Conservation (phyloP, 2,797 vertebrate species). For the Tolypeutes matacus region DNA sequence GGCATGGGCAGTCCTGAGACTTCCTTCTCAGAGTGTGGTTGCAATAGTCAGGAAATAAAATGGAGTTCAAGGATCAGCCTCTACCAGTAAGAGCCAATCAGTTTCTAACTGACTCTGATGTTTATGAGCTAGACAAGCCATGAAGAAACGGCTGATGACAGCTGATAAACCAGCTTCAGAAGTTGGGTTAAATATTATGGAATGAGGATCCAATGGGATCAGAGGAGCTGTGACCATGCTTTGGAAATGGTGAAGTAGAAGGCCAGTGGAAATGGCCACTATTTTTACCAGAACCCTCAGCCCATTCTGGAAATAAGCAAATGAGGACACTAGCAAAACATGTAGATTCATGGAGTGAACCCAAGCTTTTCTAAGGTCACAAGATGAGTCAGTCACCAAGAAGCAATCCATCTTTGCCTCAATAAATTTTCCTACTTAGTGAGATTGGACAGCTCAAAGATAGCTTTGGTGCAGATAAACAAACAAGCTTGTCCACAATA, state of each 20-base stretch:
- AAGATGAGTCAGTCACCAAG: conserved; percentile 26
- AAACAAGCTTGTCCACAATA: conserved; percentile 52
- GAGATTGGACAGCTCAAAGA: conserved; percentile 37
- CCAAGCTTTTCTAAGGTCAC: conserved; percentile 39
- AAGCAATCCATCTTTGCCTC: conserved; percentile 41
- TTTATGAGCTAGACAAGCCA: not conserved
- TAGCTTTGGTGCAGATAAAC: conserved; percentile 12
- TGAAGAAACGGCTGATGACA: not conserved
- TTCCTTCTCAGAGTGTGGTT: not conserved
- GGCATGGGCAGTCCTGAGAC: not conserved
- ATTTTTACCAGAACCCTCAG: not conserved
- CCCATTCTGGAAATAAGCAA: not conserved
- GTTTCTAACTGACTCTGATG: not conserved
- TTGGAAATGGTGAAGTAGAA: not conserved
- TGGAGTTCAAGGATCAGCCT: not conserved
- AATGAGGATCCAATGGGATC: not conserved
- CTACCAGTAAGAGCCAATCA: not conserved
- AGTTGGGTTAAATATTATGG: not conserved
- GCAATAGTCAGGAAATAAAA: not conserved
- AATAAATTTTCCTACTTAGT: conserved; percentile 59
- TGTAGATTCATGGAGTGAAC: not conserved
- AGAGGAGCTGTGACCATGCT: not conserved
- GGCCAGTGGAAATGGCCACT: not conserved
- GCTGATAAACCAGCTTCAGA: not conserved
- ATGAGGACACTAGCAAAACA: not conserved